Evolutionary conservation across 2,888 invertebrate genomes (phyloP).

Genomic region (Osmoderma eremita): DNA sequence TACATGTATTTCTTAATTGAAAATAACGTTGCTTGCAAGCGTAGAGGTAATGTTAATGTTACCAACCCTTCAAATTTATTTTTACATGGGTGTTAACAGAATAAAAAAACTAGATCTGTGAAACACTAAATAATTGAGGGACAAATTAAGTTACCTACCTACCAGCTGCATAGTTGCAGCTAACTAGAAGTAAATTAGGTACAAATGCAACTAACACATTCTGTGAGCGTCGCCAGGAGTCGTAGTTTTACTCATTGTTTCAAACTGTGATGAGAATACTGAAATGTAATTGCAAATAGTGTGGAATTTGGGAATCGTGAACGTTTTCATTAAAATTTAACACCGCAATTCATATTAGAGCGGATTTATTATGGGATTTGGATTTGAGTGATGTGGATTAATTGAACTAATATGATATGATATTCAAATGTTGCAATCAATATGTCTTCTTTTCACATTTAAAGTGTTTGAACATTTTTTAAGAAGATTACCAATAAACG

Average conservation of each 20-base stretch:
- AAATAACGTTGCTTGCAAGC: not conserved
- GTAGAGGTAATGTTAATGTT: too few species aligned
- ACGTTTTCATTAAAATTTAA: slow-evolving; percentile 31
- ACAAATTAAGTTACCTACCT: slow-evolving; percentile 6
- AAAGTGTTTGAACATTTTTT: too few species aligned
- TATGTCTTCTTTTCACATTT: too few species aligned
- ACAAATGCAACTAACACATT: slow-evolving; percentile 12
- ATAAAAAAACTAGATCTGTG: not conserved
- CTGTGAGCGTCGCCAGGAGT: not conserved
- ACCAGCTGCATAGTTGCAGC: not conserved
- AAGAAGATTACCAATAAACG: too few species aligned
- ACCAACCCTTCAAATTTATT: too few species aligned
- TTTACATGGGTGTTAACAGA: not conserved
- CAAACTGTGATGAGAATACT: slow-evolving; percentile 5
- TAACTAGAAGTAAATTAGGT: slow-evolving; percentile 2
- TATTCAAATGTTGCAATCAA: too few species aligned
- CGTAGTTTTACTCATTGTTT: slow-evolving; percentile 1
- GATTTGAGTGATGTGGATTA: too few species aligned
- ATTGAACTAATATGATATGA: too few species aligned
- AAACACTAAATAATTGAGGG: not conserved
- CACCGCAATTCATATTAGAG: slow-evolving; percentile 13
- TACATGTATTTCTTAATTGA: slow-evolving; percentile 1
- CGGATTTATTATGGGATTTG: slow-evolving; percentile 17
- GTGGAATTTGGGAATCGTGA: slow-evolving; percentile 25
- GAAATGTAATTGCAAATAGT: slow-evolving; percentile 32